These are phyloP conservation scores for Hypomesus transpacificus DNA, from an alignment of 2,113 vertebrate genomes.

Conservation along the genomic window DNA sequence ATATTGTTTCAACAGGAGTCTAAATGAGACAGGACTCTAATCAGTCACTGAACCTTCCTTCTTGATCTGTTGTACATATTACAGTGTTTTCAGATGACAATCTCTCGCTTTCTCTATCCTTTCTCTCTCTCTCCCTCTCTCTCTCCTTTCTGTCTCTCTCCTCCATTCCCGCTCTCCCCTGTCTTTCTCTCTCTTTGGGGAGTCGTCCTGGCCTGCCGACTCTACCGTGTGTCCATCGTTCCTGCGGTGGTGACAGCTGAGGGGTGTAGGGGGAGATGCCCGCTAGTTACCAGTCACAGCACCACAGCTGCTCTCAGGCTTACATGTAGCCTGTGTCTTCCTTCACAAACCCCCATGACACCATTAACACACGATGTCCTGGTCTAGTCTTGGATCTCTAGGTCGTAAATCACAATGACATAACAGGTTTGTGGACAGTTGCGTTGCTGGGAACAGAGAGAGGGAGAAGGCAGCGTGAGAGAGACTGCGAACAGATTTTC, in stretches of 20 bases:
- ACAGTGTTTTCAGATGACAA: too few relatives aligned
- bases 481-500: neutral
- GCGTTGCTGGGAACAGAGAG: neutral
- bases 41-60: too few relatives aligned
- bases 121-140: too few relatives aligned
- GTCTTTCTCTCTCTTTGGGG: neutral
- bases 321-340: neutral
- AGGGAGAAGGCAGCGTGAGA: neutral
- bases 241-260: constrained; percentile 27
- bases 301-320: neutral
- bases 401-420: neutral
- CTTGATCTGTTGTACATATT: too few relatives aligned
- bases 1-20: too few relatives aligned
- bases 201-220: neutral
- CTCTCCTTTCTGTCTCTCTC: neutral
- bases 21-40: too few relatives aligned
- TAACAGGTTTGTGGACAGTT: neutral
- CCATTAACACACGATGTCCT: neutral
- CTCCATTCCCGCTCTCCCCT: neutral
- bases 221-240: neutral
- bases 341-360: neutral
- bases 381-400: neutral
- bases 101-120: too few relatives aligned
- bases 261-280: neutral
- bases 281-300: neutral